phyloP scores from a whole-genome alignment of 2,113 vertebrate species.

The Acrocephalus arundinaceus region DNA sequence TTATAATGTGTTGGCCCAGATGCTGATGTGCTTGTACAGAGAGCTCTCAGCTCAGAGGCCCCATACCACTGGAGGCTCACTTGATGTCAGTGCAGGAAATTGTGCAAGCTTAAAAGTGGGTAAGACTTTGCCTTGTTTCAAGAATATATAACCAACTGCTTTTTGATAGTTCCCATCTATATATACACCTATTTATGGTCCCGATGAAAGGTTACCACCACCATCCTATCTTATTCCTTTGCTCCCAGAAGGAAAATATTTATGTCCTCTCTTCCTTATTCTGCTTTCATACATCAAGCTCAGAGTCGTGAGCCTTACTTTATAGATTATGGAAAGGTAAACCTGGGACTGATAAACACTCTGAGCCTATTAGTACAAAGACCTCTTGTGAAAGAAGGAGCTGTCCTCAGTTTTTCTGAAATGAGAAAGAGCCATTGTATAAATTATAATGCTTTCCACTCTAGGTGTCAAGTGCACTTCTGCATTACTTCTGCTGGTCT shows the following conservation, averaged over 20 bases:
- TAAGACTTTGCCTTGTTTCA: neutral
- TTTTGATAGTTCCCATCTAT: neutral
- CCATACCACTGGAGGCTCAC: fast-evolving
- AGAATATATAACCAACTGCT: neutral
- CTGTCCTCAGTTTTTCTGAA: neutral
- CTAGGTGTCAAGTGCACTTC: neutral
- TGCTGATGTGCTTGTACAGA: neutral
- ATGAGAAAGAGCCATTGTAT: neutral
- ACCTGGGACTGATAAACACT: neutral
- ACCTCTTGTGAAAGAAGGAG: neutral
- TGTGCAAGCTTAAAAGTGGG: neutral
- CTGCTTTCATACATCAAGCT: neutral
- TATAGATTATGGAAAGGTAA: neutral
- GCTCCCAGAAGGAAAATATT: neutral
- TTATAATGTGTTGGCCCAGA: neutral
- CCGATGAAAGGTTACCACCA: neutral
- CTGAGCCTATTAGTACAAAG: neutral
- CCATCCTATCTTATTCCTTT: neutral
- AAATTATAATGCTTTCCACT: neutral
- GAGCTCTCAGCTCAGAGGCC: neutral
- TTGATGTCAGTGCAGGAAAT: neutral
- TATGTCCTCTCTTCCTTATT: neutral
- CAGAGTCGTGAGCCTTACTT: neutral
- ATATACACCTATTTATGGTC: neutral
- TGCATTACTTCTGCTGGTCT: neutral